A percentile compares a stretch with the other conserved stretches of the same genome.
These are phyloP conservation scores for Cyrtodaria siliqua DNA, from an alignment of 2,888 invertebrate genomes.

Conservation along the genomic window DNA sequence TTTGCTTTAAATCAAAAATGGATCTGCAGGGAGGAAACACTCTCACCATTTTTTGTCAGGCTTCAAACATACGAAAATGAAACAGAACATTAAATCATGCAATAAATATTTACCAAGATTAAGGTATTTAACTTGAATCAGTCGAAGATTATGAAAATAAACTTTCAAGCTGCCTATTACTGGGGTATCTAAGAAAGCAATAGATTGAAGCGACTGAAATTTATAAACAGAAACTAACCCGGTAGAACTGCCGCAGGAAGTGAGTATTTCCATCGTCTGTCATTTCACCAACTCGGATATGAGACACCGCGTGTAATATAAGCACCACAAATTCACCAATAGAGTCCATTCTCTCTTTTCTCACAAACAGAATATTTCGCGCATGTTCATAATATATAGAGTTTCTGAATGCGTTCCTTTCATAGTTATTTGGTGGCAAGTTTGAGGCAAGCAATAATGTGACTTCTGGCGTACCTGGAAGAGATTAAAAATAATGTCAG, in stretches of 20 bases:
- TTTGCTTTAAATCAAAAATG: too few species aligned
- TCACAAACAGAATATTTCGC: conserved; percentile 80
- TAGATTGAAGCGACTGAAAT: too few species aligned
- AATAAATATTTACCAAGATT: too few species aligned
- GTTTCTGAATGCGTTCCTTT: conserved; percentile 80
- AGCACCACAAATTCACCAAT: conserved; percentile 84
- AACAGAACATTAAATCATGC: too few species aligned
- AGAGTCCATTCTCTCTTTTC: conserved; percentile 82
- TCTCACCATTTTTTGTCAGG: too few species aligned
- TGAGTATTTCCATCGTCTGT: conserved; percentile 81
- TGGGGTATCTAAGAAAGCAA: too few species aligned
- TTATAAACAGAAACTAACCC: conserved; percentile 69
- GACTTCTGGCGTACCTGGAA: conserved; percentile 76
- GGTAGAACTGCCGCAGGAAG: conserved; percentile 83
- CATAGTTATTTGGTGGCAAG: conserved; percentile 83
- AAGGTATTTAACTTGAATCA: too few species aligned
- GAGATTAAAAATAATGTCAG: too few species aligned
- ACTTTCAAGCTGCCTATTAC: too few species aligned
- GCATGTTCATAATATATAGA: conserved; percentile 82
- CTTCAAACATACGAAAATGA: too few species aligned
- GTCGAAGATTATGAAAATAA: too few species aligned
- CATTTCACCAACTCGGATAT: conserved; percentile 82
- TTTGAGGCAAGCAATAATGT: conserved; percentile 83
- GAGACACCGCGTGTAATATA: conserved; percentile 83
- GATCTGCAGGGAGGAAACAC: too few species aligned